Base-by-base conservation (phyloP, 2,888 invertebrate species). In the Eupithecia abbreviata region DNA sequence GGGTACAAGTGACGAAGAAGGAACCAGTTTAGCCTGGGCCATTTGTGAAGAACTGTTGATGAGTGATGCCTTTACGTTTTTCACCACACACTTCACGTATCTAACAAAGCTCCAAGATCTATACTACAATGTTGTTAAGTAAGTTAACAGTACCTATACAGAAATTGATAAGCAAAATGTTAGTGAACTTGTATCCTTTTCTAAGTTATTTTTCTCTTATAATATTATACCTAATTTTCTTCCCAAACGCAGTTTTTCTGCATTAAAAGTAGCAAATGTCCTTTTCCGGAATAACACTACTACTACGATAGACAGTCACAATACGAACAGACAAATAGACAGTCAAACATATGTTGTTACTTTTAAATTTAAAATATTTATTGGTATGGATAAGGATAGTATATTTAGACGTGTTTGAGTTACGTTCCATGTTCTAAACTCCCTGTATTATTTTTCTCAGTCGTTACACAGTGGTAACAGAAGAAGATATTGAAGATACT, bases 1-100 rank as follows among this genome's bases (percentile, higher is more conserved):
- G 86, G 97, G 97, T 0, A 98, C 98, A 4, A 96, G 96, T 75
- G 93, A 96, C 13, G 97, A 97, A 85, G 98, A 98, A 93, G 98
- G 98, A 15, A 96, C 97, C 0, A 96, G 97, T 68, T 95, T 98
- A 68, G 98, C 98, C 30, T 97, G 97, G 96, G 96, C 97, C 0
- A 96, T 98, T 73, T 97, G 97, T 84, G 98, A 98, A 91, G 95
- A 96, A 80, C 93, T 98, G 5, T 87, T 97, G 2, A 87, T 90
- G 69, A 95, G 96, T 55, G 91, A 96, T 79, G 95, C 97, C 0
- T 97, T 97, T 82, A 95, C 96, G 4, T 97, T 97, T 84, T 95
- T 97, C 67, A 96, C 97, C 0, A 97, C 97, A 0, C 98, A 98
- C 89, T 97, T 96, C 85, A 91, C 95, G 62, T 95, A 95, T 82